Evolutionary conservation across 2,797 vertebrate species (phyloP), one percentile per base, ranked within the genome.

Genomic region (Adelosebastes latens): DNA sequence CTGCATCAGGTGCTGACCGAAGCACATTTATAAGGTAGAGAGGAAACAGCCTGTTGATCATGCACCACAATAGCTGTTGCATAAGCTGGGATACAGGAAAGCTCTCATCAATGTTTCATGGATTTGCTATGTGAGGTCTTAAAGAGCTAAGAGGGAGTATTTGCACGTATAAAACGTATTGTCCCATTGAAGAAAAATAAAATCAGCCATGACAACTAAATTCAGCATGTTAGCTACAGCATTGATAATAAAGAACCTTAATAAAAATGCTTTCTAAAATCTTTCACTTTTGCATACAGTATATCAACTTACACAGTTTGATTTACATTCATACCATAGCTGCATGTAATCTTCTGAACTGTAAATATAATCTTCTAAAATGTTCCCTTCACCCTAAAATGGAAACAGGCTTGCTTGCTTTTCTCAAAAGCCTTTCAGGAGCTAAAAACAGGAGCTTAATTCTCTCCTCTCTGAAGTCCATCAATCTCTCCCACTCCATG

Each of bases 1-100:
- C 75, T 80, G 65, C 80, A 88, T 84, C 78, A 90, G 81, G 82
- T 90, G 92, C 90, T 93, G 92, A 93, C 89, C 81, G 81, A 80
- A 70, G 80, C 88, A 91, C 32, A 83, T 85, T 89, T 77, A 53
- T 53, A 77, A 86, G 74, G 71, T 55, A 68, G n/a, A 55, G 72
- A 76, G 85, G 81, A 90, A 89, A 88, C 68, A 66, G 83, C 82
- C 83, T 90, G 89, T 91, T 92, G 90, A 88, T 84, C 82, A 55
- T 63, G 77, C 67, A 85, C 64, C 76, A 88, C 84, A 88, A 87
- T 86, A 85, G 85, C 81, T 82, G 84, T 92, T 93, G 87, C 82
- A 77, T 91, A 91, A 92, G 82, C 73, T 62, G 74, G 70, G 71
- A 77, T 77, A 88, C 84, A 83, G 75, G 79, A 83, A 87, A 80